phyloP scores from a whole-genome alignment of 1,140 invertebrate species.

The Scaptomyza montana region DNA sequence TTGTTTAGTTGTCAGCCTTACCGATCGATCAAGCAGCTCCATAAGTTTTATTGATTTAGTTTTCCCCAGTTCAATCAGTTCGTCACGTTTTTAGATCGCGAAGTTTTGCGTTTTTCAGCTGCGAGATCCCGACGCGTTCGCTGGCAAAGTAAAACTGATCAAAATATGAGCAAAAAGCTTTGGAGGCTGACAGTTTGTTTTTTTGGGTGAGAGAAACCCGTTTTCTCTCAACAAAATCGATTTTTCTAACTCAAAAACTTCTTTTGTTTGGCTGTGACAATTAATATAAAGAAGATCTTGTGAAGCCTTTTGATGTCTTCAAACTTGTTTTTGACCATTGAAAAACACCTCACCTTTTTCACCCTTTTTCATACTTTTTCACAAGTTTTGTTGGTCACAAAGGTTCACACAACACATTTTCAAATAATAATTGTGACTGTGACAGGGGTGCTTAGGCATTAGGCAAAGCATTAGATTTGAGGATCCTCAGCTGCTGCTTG shows the following conservation, averaged over 20 bases:
- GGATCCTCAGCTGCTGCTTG: constrained; percentile 33
- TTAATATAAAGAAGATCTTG: constrained; percentile 74
- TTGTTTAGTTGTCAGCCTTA: constrained; percentile 16
- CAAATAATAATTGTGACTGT: constrained; percentile 59
- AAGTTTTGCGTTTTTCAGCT: constrained; percentile 18
- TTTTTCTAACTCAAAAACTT: constrained; percentile 59
- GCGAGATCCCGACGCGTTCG: constrained; percentile 66
- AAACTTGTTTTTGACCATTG: constrained; percentile 64
- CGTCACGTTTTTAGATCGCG: constrained; percentile 12
- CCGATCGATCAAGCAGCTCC: constrained; percentile 20
- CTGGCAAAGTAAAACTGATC: constrained; percentile 71
- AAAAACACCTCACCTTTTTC: constrained; percentile 72
- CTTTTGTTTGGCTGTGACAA: constrained; percentile 67
- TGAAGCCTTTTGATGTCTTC: constrained; percentile 58
- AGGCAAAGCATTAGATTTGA: constrained; percentile 18
- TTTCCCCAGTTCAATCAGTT: not conserved
- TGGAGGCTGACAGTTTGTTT: constrained; percentile 9
- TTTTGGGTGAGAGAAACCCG: constrained; percentile 38
- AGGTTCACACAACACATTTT: constrained; percentile 65
- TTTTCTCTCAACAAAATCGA: constrained; percentile 44
- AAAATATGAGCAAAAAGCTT: constrained; percentile 32
- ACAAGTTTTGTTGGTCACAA: constrained; percentile 19
- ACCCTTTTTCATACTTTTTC: constrained; percentile 63
- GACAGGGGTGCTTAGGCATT: constrained; percentile 60
- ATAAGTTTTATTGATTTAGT: not conserved